Evolutionary conservation across 2,888 invertebrate genomes (phyloP).

Genomic region (Exocentrus adspersus): DNA sequence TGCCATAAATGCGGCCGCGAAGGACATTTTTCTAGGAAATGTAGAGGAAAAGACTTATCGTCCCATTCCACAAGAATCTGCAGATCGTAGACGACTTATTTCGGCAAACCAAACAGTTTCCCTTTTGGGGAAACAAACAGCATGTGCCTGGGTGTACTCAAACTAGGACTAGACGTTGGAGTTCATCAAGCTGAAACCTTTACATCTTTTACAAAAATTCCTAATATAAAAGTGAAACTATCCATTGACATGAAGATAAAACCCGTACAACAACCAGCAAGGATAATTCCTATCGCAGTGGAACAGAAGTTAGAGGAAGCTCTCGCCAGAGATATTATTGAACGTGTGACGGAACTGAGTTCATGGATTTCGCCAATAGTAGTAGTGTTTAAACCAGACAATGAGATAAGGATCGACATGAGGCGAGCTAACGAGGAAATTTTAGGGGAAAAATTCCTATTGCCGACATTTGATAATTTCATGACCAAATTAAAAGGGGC

Average conservation of each 20-base stretch:
- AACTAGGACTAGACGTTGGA: no score
- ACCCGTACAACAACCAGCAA: no score
- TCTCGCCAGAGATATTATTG: neutral
- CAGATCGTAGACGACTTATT: no score
- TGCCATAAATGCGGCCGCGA: conserved; percentile 35
- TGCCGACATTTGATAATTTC: neutral
- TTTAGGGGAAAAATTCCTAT: neutral
- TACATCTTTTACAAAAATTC: no score
- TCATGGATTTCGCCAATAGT: conserved; percentile 1
- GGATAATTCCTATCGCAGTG: no score
- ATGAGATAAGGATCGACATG: neutral
- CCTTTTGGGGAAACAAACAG: no score
- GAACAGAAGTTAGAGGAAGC: neutral
- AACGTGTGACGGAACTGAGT: neutral
- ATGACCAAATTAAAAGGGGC: neutral
- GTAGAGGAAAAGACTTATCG: neutral
- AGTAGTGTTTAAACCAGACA: conserved; percentile 2
- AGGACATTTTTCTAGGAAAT: conserved; percentile 37
- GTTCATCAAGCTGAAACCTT: no score
- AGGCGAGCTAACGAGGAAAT: neutral
- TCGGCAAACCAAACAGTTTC: no score
- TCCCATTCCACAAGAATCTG: no score
- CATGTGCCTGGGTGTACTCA: no score
- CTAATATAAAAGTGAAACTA: no score
- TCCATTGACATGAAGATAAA: no score